phyloP scores from a whole-genome alignment of 2,797 vertebrate species.

The Dendrocincla tyrannina region DNA sequence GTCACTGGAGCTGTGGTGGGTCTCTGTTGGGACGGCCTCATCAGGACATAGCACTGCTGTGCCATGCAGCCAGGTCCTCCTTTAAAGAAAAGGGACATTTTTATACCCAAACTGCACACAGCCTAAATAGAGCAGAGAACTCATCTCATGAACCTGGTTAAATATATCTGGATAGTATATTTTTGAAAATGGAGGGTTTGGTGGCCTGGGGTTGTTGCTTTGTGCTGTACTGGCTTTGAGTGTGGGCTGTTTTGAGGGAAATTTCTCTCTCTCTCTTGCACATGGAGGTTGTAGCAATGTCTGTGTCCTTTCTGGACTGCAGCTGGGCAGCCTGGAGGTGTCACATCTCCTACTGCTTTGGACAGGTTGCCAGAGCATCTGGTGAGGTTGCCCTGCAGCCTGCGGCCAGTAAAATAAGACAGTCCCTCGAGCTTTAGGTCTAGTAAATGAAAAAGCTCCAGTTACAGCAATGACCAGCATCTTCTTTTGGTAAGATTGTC shows the following conservation, averaged over 20 bases:
- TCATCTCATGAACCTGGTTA: neutral
- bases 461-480: neutral
- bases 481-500: neutral
- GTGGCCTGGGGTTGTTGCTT: neutral
- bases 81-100: neutral
- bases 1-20: neutral
- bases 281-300: neutral
- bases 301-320: neutral
- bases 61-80: neutral
- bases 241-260: neutral
- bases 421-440: neutral
- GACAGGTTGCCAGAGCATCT: neutral
- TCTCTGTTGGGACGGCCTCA: neutral
- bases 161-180: neutral
- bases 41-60: neutral
- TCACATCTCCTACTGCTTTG: neutral
- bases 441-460: neutral
- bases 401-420: neutral
- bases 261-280: neutral
- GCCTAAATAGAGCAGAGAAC: neutral
- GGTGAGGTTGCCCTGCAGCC: neutral
- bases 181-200: neutral
- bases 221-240: fast-evolving
- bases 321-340: neutral
- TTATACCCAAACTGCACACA: neutral